These are phyloP conservation scores for Meganola albula DNA, from an alignment of 2,888 invertebrate species.

Conservation along the genomic window DNA sequence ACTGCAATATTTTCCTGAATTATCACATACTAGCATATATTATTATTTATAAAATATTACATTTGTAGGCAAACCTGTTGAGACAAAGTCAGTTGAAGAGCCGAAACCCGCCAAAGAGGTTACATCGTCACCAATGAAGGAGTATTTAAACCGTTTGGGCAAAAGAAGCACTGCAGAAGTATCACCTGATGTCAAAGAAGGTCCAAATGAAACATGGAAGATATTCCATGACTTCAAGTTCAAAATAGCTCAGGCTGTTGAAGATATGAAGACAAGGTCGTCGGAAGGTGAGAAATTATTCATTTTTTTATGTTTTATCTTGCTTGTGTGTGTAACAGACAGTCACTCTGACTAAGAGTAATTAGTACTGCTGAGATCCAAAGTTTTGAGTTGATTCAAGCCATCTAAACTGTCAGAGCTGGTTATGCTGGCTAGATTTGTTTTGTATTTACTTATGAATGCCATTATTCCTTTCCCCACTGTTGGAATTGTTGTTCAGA, in stretches of 20 bases:
- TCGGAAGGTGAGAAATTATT: slow-evolving; percentile 69
- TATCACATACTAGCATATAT: too few species aligned
- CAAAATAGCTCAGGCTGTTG: slow-evolving; percentile 86
- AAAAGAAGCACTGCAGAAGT: slow-evolving; percentile 81
- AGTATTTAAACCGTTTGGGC: slow-evolving; percentile 76
- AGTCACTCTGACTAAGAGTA: too few species aligned
- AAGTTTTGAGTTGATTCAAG: too few species aligned
- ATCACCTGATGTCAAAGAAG: slow-evolving; percentile 55
- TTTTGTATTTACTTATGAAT: too few species aligned
- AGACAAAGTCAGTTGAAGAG: slow-evolving; percentile 46
- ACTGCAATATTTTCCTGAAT: too few species aligned
- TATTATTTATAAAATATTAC: too few species aligned
- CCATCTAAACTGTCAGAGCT: too few species aligned
- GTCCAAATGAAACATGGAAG: slow-evolving; percentile 81
- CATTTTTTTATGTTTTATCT: background rate
- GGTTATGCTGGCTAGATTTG: too few species aligned
- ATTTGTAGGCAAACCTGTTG: slow-evolving; percentile 39
- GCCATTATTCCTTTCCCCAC: too few species aligned
- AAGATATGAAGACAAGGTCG: slow-evolving; percentile 85
- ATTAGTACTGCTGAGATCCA: too few species aligned
- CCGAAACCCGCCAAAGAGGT: slow-evolving; percentile 37
- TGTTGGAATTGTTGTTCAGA: too few species aligned
- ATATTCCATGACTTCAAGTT: slow-evolving; percentile 84
- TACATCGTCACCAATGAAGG: slow-evolving; percentile 74
- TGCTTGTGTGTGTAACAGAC: too few species aligned